Evolutionary conservation across 2,797 vertebrate species (phyloP).

Genomic region (Ispidina picta): DNA sequence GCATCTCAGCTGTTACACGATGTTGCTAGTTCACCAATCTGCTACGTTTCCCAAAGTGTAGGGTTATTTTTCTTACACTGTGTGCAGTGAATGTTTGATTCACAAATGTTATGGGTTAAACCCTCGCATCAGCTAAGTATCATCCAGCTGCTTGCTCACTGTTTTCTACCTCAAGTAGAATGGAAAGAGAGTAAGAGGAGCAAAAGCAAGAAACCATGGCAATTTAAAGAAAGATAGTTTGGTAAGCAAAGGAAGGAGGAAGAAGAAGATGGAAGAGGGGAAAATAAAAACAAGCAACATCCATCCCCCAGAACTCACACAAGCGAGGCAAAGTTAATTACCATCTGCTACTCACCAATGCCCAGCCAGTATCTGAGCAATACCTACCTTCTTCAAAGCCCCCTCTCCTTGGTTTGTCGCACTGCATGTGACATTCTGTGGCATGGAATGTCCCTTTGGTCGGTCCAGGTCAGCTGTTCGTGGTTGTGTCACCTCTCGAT

Average conservation of each 20-base stretch:
- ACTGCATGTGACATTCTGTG: neutral
- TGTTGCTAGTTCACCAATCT: neutral
- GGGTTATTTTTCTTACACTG: neutral
- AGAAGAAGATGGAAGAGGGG: neutral
- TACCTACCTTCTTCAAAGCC: neutral
- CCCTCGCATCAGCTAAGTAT: neutral
- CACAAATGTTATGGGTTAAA: neutral
- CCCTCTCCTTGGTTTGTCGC: neutral
- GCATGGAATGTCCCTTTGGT: neutral
- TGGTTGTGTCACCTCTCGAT: neutral
- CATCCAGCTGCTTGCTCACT: neutral
- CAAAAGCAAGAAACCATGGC: neutral
- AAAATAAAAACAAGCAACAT: neutral
- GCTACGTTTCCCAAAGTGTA: neutral
- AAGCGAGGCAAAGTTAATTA: neutral
- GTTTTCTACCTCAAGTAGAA: neutral
- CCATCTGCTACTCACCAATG: neutral
- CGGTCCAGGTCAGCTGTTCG: neutral
- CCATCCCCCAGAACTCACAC: neutral
- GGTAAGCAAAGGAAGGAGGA: neutral
- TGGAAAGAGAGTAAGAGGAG: neutral
- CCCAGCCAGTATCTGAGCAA: neutral
- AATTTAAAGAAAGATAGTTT: neutral
- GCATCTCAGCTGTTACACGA: neutral
- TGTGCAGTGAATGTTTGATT: neutral